A percentile compares a stretch with the other conserved stretches of the same genome.
Evolutionary conservation across 1,140 invertebrate genomes (phyloP).

Genomic region (Diuraphis noxia): DNA sequence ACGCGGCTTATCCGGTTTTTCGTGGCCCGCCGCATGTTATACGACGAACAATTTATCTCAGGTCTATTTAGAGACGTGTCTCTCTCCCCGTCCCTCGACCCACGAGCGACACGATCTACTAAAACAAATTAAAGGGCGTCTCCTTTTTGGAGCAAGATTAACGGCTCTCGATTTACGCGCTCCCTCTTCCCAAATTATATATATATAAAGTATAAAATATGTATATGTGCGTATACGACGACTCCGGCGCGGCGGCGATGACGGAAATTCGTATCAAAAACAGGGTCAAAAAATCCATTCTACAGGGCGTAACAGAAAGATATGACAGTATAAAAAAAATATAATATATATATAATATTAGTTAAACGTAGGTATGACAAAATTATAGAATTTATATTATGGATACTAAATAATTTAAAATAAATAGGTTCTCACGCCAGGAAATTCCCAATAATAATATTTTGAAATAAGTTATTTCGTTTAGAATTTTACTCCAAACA

Average conservation of each 20-base stretch:
- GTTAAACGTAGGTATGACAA: too few relatives aligned
- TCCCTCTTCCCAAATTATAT: background rate
- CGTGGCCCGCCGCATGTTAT: background rate
- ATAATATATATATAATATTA: too few relatives aligned
- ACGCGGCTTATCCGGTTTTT: background rate
- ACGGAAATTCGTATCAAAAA: background rate
- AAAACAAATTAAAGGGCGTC: slow-evolving; percentile 50
- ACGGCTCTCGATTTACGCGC: slow-evolving; percentile 41
- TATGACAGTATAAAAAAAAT: too few relatives aligned
- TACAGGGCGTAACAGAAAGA: too few relatives aligned
- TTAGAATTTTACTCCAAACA: too few relatives aligned
- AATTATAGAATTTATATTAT: too few relatives aligned
- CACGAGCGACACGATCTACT: background rate
- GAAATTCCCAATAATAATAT: too few relatives aligned
- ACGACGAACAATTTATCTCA: slow-evolving; percentile 27
- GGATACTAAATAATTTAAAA: too few relatives aligned
- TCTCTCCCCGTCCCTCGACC: background rate
- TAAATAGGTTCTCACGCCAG: too few relatives aligned
- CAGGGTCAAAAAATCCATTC: too few relatives aligned
- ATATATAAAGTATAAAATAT: background rate
- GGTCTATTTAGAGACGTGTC: slow-evolving; percentile 12
- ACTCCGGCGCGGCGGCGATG: background rate
- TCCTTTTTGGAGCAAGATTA: slow-evolving; percentile 42
- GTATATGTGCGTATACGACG: background rate
- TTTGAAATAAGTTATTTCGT: too few relatives aligned